Evolutionary conservation across 2,113 vertebrate genomes (phyloP), one percentile per base, ranked within the genome.

Genomic region (Atherinomorus stipes): DNA sequence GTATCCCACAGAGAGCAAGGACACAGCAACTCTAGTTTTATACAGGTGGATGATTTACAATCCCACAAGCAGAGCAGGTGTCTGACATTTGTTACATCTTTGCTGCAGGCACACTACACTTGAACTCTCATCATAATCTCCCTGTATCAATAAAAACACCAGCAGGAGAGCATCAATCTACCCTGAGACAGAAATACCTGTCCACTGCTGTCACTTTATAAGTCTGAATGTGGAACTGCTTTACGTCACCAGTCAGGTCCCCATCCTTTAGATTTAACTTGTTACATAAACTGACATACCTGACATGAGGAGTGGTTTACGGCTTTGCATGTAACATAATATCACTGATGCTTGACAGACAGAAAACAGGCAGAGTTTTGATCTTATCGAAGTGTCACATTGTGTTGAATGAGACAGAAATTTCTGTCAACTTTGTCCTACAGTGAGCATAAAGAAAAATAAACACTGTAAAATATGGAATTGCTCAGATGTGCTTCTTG

Each of bases 321-420:
- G 2, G 28, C 11, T 21, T 25, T 68, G 57, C 54, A 9, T 68
- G n/a, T 61, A 64, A 65, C 61, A 64, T 25, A 25, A 61, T 44
- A 25, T 15, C 49, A 22, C 23, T 52, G 61, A 5, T 66, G 45
- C 47, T 71, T 77, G 61, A 67, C 64, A 66, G 23, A 58, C 28
- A 31, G 12, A 11, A n/a, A 26, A 38, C 19, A 37, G 74, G 26
- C 28, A 4, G 19, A 62, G 15, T 0, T 12, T 22, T 75, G 65
- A 80, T 84, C 44, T 71, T 52, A 25, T 62, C 47, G 47, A 5
- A 13, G 11, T 3, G 71, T 82, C 64, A 26, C 7, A 37, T 22
- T 67, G 40, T n/a, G 38, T 58, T 64, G 16, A 16, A 23, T 2
- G 42, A 63, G 13, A 38, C 26, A 13, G 62, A 50, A 52, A 64